Conservation (phyloP, 2,888 invertebrate genomes). For the Polylopha cassiicola region DNA sequence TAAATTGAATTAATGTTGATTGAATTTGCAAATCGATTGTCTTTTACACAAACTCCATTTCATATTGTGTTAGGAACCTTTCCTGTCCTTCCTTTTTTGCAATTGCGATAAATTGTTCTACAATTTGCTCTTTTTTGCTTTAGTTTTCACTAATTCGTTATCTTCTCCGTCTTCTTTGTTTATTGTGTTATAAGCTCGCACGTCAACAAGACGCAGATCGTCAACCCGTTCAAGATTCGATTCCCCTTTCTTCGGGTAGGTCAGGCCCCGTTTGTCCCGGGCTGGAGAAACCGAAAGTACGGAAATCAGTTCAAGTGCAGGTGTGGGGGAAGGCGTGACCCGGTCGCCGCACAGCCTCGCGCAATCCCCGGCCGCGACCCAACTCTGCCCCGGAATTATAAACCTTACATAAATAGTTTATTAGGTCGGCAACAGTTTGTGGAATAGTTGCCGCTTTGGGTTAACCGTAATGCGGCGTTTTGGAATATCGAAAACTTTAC, state of each 20-base stretch:
- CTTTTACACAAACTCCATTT: constrained; percentile 18
- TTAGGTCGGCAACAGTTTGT: not conserved
- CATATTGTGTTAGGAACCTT: constrained; percentile 18
- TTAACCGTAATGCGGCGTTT: too few relatives aligned
- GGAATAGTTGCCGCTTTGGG: too few relatives aligned
- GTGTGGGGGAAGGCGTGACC: constrained; percentile 40
- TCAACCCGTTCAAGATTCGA: constrained; percentile 3
- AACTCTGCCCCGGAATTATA: not conserved
- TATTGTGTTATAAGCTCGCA: too few relatives aligned
- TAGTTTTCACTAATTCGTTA: too few relatives aligned
- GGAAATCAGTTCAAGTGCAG: constrained; percentile 64
- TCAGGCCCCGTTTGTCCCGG: constrained; percentile 50
- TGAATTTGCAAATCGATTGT: constrained; percentile 26
- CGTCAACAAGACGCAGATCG: constrained; percentile 8
- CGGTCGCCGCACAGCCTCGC: constrained; percentile 40
- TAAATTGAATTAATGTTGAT: constrained; percentile 26
- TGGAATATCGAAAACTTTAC: too few relatives aligned
- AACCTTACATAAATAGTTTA: not conserved
- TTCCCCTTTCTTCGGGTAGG: constrained; percentile 52
- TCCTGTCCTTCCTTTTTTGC: not conserved
- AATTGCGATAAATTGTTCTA: not conserved
- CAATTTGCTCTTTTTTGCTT: not conserved
- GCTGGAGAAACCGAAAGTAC: constrained; percentile 59
- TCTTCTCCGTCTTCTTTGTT: too few relatives aligned
- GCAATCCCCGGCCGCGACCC: constrained; percentile 12